Base-by-base conservation (phyloP, 1,140 invertebrate genomes). In the Drosophila lacteicornis region DNA sequence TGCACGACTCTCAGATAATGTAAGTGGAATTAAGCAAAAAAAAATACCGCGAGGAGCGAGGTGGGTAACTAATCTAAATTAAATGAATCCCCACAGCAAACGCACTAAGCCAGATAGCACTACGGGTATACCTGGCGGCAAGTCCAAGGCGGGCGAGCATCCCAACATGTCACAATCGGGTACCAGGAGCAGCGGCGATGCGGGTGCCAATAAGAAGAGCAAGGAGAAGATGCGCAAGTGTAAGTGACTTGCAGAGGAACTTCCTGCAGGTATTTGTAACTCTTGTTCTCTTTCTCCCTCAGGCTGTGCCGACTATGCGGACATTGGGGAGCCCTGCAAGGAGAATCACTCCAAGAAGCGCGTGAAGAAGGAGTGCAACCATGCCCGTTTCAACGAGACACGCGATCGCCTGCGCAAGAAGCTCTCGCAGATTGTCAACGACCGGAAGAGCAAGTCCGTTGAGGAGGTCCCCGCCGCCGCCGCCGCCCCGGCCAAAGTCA, bases 351-450 rank as follows among this genome's bases (percentile, higher is more conserved):
- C 91, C 1, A 92, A 92, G 61, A 92, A 92, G 55, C 87, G 91
- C 3, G 83, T 91, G 0, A 92, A 92, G 55, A 92, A 92, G 67
- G 92, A 92, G 57, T 92, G 92, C 61, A 92, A 81, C 71, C 92
- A 92, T 77, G 91, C 91, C 1, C 88, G 92, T 5, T 92, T 92
- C 38, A 93, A 93, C 36, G 93, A 94, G 75, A 93, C 93, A 1
- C 91, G 93, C 12, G 93, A 94, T 79, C 88, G 93, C 30, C 75
- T 94, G 46, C 91, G 93, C 51, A 93, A 93, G 59, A 93, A 93
- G 60, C 77, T 94, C 19, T 91, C 92, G 42, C 93, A 94, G 63
- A 80, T 92, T 60, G 82, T 90, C 5, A 92, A 90, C 46, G 91
- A 92, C 22, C 83, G 91, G 3, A 92, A 92, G 49, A 91, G 68